A percentile compares a stretch with the other conserved stretches of the same genome.
Evolutionary conservation across 2,797 vertebrate genomes (phyloP).

Genomic region (Anguilla anguilla): DNA sequence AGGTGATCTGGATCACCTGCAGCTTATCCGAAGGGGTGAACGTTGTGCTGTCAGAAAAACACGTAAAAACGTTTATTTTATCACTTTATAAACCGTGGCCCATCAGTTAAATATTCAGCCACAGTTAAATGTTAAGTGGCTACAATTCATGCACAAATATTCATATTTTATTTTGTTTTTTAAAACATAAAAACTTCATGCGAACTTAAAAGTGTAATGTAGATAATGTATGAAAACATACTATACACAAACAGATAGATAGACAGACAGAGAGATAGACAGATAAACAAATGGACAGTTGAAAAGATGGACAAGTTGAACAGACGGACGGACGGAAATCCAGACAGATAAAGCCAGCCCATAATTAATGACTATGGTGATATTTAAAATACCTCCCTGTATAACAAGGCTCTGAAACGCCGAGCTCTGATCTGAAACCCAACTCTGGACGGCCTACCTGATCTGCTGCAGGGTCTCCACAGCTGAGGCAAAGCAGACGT

Average conservation of each 20-base stretch:
- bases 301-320: too few relatives aligned
- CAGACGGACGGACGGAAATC: not conserved
- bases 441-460: slow-evolving; percentile 73
- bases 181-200: too few relatives aligned
- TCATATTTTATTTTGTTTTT: too few relatives aligned
- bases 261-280: too few relatives aligned
- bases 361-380: not conserved
- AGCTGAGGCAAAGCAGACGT: slow-evolving; percentile 90
- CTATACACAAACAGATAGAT: too few relatives aligned
- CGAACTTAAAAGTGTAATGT: not conserved
- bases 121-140: not conserved
- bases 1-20: slow-evolving; percentile 95
- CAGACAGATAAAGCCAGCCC: slow-evolving; percentile 9
- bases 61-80: not conserved
- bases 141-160: too few relatives aligned
- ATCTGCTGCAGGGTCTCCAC: slow-evolving; percentile 96
- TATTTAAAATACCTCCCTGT: not conserved
- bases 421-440: not conserved
- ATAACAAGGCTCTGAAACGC: not conserved
- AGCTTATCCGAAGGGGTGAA: slow-evolving; percentile 97
- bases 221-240: not conserved
- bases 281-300: too few relatives aligned
- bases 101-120: too few relatives aligned
- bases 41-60: slow-evolving; percentile 79
- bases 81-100: not conserved